A percentile compares a stretch with the other conserved stretches of the same genome.
Conservation (phyloP, 2,113 vertebrate species). For the Corythaixoides concolor region DNA sequence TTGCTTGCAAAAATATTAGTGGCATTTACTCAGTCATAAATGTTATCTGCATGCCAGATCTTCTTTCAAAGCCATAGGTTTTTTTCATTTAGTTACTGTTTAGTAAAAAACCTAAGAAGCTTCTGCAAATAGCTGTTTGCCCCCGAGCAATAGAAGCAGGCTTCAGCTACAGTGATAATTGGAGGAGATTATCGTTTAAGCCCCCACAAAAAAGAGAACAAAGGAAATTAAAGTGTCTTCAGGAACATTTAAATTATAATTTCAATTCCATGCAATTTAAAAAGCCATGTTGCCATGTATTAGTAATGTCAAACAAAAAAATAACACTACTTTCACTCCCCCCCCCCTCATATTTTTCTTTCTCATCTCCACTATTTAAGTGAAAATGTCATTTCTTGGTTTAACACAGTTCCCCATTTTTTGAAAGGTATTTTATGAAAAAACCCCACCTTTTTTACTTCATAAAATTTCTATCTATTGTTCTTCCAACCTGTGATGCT, state of each 20-base stretch:
- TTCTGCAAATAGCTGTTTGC: conserved; percentile 1
- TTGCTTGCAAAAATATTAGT: background rate
- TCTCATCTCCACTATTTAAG: background rate
- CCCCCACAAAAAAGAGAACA: background rate
- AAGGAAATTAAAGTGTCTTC: background rate
- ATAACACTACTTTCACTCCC: background rate
- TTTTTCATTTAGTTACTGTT: background rate
- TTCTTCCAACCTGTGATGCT: background rate
- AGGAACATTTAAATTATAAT: background rate
- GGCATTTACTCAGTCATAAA: background rate
- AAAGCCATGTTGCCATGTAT: background rate
- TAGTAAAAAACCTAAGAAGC: background rate
- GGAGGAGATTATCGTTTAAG: background rate
- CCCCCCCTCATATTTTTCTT: background rate
- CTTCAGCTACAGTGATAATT: background rate
- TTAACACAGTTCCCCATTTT: background rate
- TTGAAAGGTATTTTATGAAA: background rate
- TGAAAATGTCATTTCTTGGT: background rate
- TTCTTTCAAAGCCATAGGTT: background rate
- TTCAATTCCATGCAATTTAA: background rate
- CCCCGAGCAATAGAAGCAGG: background rate
- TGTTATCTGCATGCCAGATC: background rate
- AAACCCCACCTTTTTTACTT: background rate
- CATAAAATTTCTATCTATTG: background rate
- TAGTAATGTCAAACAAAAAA: conserved; percentile 7